Evolutionary conservation across 1,140 invertebrate species (phyloP), one percentile per base, ranked within the genome.

Genomic region (Sitophilus oryzae): DNA sequence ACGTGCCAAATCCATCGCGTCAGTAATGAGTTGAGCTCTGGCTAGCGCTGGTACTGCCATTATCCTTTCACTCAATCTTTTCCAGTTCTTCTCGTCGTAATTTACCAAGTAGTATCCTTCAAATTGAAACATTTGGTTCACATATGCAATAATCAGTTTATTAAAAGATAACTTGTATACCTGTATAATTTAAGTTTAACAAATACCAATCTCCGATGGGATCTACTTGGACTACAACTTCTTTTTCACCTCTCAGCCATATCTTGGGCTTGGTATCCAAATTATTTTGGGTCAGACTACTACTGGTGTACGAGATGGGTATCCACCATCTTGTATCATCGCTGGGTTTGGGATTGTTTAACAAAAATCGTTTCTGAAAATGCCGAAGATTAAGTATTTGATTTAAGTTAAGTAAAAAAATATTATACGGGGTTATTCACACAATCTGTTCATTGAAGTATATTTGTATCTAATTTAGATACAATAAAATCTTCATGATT

Each of bases 21-120:
- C 91, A 62, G 92, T 86, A 8, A 95, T 77, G 0, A 94, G 67
- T 63, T 90, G 85, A 0, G 88, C 89, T 46, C 87, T 76, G 37
- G 86, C 85, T 1, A 85, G 71, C 0, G 79, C 71, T 0, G 75
- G 72, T 9, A 74, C 43, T 0, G 64, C 64, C 37, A 75, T 77
- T 0, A 85, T 73, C 21, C 80, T 76, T 4, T 74, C 60, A n/a
- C 76, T 78, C 0, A 90, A 68, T 0, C 75, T 64, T 21, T 74
- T 63, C 88, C 87, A 90, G 62, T 84, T 85, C 1, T 66, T 59
- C 34, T 74, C 60, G 52, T 89, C 83, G 62, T 90, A 90, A 69
- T 89, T 89, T 0, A 88, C 85, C 10, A 84, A 71, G 65, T 84
- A 88, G 66, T 84, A 87, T 3, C 81, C 83, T 77, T 69, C 59